phyloP scores from a whole-genome alignment of 1,140 invertebrate species.

The Hermatobates lingyangjiaoensis region DNA sequence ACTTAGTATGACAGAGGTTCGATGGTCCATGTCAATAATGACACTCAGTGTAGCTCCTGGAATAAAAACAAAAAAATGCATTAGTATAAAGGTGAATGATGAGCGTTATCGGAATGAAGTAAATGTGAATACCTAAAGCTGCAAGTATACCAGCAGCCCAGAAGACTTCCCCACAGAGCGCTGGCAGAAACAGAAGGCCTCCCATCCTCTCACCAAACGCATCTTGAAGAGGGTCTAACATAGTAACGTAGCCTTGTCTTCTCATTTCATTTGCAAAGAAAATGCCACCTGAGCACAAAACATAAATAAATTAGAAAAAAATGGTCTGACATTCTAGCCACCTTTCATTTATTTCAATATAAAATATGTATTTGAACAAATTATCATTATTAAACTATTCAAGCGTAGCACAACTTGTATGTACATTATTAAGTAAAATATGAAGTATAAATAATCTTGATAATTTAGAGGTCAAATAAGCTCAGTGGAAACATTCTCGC shows the following conservation, averaged over 20 bases:
- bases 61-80: conserved; percentile 5
- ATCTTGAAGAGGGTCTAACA: conserved; percentile 94
- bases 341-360: too few species aligned
- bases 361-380: too few species aligned
- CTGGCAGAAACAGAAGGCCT: conserved; percentile 86
- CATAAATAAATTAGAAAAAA: too few species aligned
- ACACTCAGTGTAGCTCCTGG: conserved; percentile 81
- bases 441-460: too few species aligned
- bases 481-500: too few species aligned
- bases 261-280: conserved; percentile 98
- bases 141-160: conserved; percentile 95
- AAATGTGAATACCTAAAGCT: conserved; percentile 46
- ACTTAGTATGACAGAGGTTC: conserved; percentile 81
- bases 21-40: conserved; percentile 88
- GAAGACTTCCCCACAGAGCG: conserved; percentile 91
- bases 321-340: too few species aligned
- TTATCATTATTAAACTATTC: too few species aligned
- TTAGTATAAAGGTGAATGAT: too few species aligned
- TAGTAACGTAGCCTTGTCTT: conserved; percentile 91
- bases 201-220: conserved; percentile 93
- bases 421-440: too few species aligned
- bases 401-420: too few species aligned
- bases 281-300: conserved; percentile 80
- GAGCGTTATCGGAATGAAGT: too few species aligned
- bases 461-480: too few species aligned